These are phyloP conservation scores for Myotis vivesi DNA, from an alignment of 2,797 vertebrate species.

Conservation along the genomic window DNA sequence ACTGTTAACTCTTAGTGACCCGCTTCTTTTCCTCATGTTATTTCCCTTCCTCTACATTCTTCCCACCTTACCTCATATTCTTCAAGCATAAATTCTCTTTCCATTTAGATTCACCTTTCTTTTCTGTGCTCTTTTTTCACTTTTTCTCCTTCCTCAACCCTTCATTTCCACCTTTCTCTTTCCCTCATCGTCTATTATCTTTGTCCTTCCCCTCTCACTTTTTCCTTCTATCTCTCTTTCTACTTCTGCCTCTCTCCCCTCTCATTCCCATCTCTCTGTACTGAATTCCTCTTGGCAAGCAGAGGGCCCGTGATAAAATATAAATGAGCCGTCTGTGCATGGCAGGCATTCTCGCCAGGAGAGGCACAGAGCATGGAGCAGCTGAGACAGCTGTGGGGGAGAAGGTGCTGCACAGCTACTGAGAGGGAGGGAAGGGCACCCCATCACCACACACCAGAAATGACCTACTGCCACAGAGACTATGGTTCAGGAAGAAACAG, in stretches of 20 bases:
- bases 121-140: not conserved
- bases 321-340: slow-evolving; percentile 78
- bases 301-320: slow-evolving; percentile 75
- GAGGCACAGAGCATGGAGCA: slow-evolving; percentile 40
- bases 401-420: not conserved
- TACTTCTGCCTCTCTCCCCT: not conserved
- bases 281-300: slow-evolving; percentile 70
- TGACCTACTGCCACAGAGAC: not conserved
- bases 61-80: not conserved
- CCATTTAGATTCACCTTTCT: not conserved
- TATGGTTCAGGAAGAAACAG: not conserved
- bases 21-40: not conserved
- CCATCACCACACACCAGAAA: not conserved
- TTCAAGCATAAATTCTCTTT: not conserved
- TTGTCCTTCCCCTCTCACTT: not conserved
- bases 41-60: not conserved
- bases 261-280: slow-evolving; percentile 16
- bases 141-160: not conserved
- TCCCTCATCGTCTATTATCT: not conserved
- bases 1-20: not conserved
- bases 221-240: not conserved
- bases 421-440: not conserved
- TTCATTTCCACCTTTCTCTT: not conserved
- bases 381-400: slow-evolving; percentile 47
- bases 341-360: slow-evolving; percentile 59